Evolutionary conservation across 2,113 vertebrate genomes (phyloP), one percentile per base, ranked within the genome.

Genomic region (Phoenicopterus ruber): DNA sequence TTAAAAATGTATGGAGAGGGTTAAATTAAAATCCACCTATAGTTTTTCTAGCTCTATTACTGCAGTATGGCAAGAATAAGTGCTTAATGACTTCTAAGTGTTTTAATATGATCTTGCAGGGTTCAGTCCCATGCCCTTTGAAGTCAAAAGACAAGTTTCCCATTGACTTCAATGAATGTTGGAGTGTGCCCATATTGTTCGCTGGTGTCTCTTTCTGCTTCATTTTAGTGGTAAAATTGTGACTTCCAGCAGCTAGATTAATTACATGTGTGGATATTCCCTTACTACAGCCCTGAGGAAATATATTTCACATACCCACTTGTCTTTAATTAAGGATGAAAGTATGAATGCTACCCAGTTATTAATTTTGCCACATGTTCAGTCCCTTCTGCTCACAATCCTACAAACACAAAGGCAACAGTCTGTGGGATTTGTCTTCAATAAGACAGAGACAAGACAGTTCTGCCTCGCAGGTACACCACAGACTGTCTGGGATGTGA

Each of bases 311-410:
- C 40, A 83, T 59, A 93, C 49, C 21, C 55, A 66, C 74, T 95
- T 93, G 89, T 88, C 88, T 86, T 96, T 95, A 96, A 96, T 91
- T 93, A 96, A 86, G 65, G 55, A 90, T 92, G 82, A 88, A 85
- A 94, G 59, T 50, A 70, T 38, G 73, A 86, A 95, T 66, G 24
- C 34, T 95, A 87, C 36, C 65, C 65, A 46, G 28, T 49, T 92
- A 93, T 47, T 94, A 78, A 87, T 96, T 94, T 67, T 79, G 44
- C 90, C 79, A 92, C 88, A 82, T 72, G 61, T 81, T 94, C 89
- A 65, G 34, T 59, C 42, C 63, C 79, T 96, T 94, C 65, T 93
- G 67, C 58, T 94, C 65, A 59, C 55, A 88, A 25, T 46, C 34
- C 40, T 85, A 63, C 42, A 80, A 70, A 93, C 81, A 88, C 0